Evolutionary conservation across 2,888 invertebrate species (phyloP), one percentile per base, ranked within the genome.

Genomic region (Acanthoscelides obtectus): DNA sequence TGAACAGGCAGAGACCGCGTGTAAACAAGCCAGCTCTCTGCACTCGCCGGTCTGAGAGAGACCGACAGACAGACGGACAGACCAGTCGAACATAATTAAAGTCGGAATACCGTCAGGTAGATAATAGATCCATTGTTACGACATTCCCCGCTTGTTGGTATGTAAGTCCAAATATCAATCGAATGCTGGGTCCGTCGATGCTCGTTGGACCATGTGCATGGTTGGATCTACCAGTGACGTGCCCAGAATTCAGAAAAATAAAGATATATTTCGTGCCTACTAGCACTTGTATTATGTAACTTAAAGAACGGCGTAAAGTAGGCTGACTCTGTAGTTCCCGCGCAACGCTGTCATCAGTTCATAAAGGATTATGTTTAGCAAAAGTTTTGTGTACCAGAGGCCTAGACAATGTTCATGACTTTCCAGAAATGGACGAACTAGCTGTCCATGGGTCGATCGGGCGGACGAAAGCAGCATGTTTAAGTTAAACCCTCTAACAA

Each of bases 51-150:
- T 12, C 45, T 17, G 45, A 45, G 12, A 4, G 45, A 45, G 45
- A 45, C 17, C 5, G 45, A 45, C 5, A 6, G 45, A 45, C 45
- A 45, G 45, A 45, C 45, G 45, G 12, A 71, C 72, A 72, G 70
- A 73, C 69, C 71, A 70, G 72, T 73, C 75, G 77, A 75, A 72
- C 80, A 80, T 81, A 83, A 83, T 83, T 83, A 83, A 78, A 81
- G 77, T 77, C 78, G 81, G 80, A 81, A 83, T 83, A 79, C 82
- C 81, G 79, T 83, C 83, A 83, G 82, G 82, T 82, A 83, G 81
- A 83, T 83, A 83, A 84, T 83, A 83, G 84, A 83, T 82, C 84
- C 82, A 84, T 84, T 84, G 84, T 84, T 83, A 81, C 82, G 82
- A 80, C 83, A 83, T 84, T 83, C 83, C 75, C 77, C 76, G 80